Conservation (phyloP, 2,888 invertebrate species). For the Stenchaetothrips biformis region DNA sequence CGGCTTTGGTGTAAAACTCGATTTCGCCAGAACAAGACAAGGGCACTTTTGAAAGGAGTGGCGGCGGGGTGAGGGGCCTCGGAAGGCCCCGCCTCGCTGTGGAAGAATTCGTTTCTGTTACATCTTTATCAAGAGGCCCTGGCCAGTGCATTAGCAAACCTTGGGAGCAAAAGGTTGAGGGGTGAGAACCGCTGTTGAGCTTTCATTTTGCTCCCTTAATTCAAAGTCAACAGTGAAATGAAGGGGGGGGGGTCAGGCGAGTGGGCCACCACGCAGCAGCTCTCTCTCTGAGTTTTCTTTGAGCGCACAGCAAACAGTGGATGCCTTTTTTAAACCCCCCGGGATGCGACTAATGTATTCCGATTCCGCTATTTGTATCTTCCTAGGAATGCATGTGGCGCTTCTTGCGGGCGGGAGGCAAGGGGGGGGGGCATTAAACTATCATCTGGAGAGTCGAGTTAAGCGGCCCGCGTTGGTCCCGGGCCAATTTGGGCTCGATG, state of each 20-base stretch:
- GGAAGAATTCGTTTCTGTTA: slow-evolving; percentile 1
- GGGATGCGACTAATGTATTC: neutral
- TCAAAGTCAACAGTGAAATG: slow-evolving; percentile 23
- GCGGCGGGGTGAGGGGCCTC: no score
- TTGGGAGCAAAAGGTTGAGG: no score
- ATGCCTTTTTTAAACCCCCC: neutral
- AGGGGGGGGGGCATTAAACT: no score
- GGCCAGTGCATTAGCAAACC: neutral
- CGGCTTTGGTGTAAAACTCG: no score
- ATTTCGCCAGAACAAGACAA: no score
- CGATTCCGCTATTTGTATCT: neutral
- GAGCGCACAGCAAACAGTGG: no score
- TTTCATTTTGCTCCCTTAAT: slow-evolving; percentile 10
- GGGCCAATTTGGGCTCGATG: neutral
- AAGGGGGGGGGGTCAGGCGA: neutral
- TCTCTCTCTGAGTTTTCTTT: no score
- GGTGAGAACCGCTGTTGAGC: neutral
- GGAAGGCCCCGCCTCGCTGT: no score
- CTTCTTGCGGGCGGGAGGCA: neutral
- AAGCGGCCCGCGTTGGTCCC: no score
- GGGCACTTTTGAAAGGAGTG: no score
- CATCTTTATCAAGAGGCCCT: slow-evolving; percentile 2
- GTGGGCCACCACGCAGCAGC: neutral
- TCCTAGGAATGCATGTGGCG: neutral
- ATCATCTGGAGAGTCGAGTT: no score